Conservation (phyloP, 2,113 vertebrate genomes). For the Sinocyclocheilus maitianheensis region DNA sequence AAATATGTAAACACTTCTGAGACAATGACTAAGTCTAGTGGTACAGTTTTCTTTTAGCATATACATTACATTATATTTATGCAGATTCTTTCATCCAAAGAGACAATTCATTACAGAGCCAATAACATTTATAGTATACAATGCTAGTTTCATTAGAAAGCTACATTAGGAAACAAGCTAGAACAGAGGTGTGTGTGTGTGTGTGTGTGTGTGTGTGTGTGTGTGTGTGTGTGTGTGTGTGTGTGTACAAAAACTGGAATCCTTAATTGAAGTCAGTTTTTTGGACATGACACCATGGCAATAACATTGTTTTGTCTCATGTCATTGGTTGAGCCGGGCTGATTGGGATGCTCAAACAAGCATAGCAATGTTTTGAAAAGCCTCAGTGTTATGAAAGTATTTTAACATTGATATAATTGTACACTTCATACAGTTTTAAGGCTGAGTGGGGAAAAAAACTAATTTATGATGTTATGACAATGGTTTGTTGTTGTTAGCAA, state of each 20-base stretch:
- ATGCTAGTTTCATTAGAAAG: not conserved
- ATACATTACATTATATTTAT: not conserved
- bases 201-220: too few relatives aligned
- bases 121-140: not conserved
- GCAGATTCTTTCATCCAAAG: not conserved
- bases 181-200: not conserved
- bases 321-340: too few relatives aligned
- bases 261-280: not conserved
- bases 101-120: not conserved
- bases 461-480: slow-evolving; percentile 3
- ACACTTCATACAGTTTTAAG: not conserved
- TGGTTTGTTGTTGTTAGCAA: slow-evolving; percentile 18
- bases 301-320: too few relatives aligned
- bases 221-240: not conserved
- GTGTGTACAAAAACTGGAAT: not conserved
- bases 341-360: not conserved
- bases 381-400: not conserved
- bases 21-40: not conserved
- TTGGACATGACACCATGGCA: not conserved
- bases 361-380: not conserved
- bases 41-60: not conserved
- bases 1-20: not conserved
- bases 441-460: not conserved
- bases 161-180: not conserved
- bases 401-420: not conserved